Base-by-base conservation (phyloP, 2,888 invertebrate species). In the Cenopis cana region DNA sequence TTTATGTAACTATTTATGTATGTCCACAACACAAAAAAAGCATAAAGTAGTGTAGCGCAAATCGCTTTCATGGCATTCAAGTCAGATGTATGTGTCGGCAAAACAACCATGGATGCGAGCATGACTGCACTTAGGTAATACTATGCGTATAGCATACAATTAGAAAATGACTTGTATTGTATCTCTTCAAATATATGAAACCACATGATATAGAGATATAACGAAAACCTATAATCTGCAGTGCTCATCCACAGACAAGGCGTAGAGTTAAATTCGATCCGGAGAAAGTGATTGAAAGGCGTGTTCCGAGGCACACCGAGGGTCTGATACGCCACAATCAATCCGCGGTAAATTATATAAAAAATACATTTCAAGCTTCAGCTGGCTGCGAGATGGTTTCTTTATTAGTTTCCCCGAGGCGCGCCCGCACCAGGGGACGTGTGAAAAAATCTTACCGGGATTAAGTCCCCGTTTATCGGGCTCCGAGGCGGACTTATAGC, bases 361-460 rank as follows among this genome's bases (percentile, higher is more conserved):
- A 94, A 94, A 94, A 93, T 91, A 94, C 93, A 94, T 94, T 94
- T 94, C 94, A 93, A 89, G 93, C 93, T 87, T 89, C 89, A 93
- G 93, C 89, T 90, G 92, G 82, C 90, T 79, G 84, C 87, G 87
- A 91, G 91, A 94, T 94, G 93, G 93, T 91, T 92, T 93, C 92
- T 91, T 93, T 93, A 93, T 93, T 93, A 93, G 92, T 93, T 93
- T 93, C 87, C 78, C 78, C 78, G 75, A 75, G 76, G 75, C 77
- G 74, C 76, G 74, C 76, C 79, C 78, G 75, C 75, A 68, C 79
- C 79, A 84, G 87, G 90, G 88, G 89, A 91, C 90, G 93, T 92
- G 93, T 92, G 92, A 93, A 93, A 92, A 90, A 91, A 86, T 86
- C 89, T 87, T 83, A 80, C 78, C 83, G 81, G 87, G 89, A 91